Base-by-base conservation (phyloP, 2,113 vertebrate genomes). In the Cebus imitator region DNA sequence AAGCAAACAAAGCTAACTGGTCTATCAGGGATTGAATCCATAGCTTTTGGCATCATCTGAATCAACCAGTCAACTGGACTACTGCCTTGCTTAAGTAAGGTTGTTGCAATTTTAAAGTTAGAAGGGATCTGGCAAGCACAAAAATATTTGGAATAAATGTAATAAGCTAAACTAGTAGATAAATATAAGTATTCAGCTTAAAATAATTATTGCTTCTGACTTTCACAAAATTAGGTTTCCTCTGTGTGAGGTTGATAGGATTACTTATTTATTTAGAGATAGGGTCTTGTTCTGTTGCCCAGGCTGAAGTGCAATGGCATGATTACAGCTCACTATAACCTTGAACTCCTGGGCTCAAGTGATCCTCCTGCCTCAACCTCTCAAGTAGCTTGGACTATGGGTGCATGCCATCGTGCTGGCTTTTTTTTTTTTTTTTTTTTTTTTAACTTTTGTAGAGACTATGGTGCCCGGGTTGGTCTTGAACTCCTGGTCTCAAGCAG, bases 191-290 rank as follows among this genome's bases (percentile, higher is more conserved):
- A 35, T 43, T 93, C 32, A 43, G n/a, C 23, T 95, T 92, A 83
- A 75, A 66, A 88, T 92, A 75, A 87, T 90, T 96, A 82, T 79
- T 89, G 58, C 55, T 91, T 95, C 20, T 80, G 32, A 75, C 32
- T 94, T 97, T 52, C 48, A 75, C 52, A 91, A 90, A 57, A 85
- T 92, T 45, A 57, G 50, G 57, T 86, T 88, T 96, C 52, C 30
- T 85, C 89, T 93, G 75, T 91, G 58, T 96, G 64, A 76, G 80
- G 48, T 90, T 70, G 14, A 82, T n/a, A 73, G 85, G 68, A 50
- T 97, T 81, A 43, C 43, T 89, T 68, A 78, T 43, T 97, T 87
- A 21, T 52, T 52, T 52, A 52, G 16, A 52, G 16, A 52, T 52
- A 52, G 52, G 16, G 52, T 52, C 52, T 17, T 17, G 52, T 52